phyloP scores from a whole-genome alignment of 2,888 invertebrate species.

The Drosophila birchii region DNA sequence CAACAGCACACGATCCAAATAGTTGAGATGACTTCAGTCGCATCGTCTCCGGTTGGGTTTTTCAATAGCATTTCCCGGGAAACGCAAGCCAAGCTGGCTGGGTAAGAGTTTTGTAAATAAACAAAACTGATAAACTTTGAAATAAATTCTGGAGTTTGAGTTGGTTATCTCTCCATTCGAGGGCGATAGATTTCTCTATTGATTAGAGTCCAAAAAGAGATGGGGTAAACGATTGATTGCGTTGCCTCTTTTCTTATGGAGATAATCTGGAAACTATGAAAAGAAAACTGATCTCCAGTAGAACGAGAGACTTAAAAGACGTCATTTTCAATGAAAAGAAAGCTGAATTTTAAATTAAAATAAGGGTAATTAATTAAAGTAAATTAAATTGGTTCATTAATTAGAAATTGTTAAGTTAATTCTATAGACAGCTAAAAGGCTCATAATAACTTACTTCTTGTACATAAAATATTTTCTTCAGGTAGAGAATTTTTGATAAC shows the following conservation, averaged over 20 bases:
- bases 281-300: slow-evolving; percentile 9
- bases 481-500: too few relatives aligned
- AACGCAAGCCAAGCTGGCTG: slow-evolving; percentile 32
- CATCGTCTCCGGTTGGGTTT: slow-evolving; percentile 20
- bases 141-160: slow-evolving; percentile 28
- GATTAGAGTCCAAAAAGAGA: slow-evolving; percentile 14
- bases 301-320: not conserved
- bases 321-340: not conserved
- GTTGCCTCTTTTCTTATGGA: not conserved
- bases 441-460: not conserved
- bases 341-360: not conserved
- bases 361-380: not conserved
- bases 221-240: slow-evolving; percentile 20
- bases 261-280: not conserved
- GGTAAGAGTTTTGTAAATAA: slow-evolving; percentile 47
- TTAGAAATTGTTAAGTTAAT: not conserved
- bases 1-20: slow-evolving; percentile 48
- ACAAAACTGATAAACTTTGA: slow-evolving; percentile 40
- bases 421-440: too few relatives aligned
- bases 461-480: not conserved
- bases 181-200: slow-evolving; percentile 36
- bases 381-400: not conserved
- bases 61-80: slow-evolving; percentile 32
- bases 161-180: slow-evolving; percentile 38
- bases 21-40: slow-evolving; percentile 40